These are phyloP conservation scores for Amphipyra berbera DNA, from an alignment of 2,888 invertebrate genomes.

Conservation along the genomic window DNA sequence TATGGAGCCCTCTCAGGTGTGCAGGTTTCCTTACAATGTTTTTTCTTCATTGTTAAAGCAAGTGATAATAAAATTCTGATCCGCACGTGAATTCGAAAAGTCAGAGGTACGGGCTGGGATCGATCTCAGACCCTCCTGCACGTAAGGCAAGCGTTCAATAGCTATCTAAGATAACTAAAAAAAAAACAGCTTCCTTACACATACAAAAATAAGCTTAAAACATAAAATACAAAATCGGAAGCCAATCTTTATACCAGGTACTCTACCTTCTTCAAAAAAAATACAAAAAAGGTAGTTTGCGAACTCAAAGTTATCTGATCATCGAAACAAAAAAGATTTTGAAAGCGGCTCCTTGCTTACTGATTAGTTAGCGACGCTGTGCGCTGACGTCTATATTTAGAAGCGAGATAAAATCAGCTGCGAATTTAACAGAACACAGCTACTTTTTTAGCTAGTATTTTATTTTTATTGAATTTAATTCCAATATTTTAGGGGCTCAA, in stretches of 20 bases:
- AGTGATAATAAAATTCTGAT: too few species aligned
- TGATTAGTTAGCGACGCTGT: constrained; percentile 73
- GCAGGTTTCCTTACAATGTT: too few species aligned
- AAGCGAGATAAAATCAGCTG: constrained; percentile 54
- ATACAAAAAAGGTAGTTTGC: constrained; percentile 81
- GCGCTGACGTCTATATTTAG: constrained; percentile 74
- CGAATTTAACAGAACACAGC: constrained; percentile 49
- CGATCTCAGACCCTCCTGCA: too few species aligned
- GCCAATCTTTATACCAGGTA: constrained; percentile 51
- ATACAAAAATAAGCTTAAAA: constrained; percentile 22
- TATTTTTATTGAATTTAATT: background rate
- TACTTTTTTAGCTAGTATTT: background rate
- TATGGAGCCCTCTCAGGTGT: too few species aligned
- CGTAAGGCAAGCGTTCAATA: too few species aligned
- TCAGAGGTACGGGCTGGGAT: too few species aligned
- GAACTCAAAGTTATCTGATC: constrained; percentile 83
- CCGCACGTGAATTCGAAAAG: too few species aligned
- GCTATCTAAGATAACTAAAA: constrained; percentile 25
- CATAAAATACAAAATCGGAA: constrained; percentile 55
- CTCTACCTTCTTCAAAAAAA: constrained; percentile 57
- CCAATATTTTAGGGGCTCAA: constrained; percentile 5
- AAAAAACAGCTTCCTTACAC: constrained; percentile 21
- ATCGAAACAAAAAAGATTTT: constrained; percentile 75
- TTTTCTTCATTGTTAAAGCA: too few species aligned
- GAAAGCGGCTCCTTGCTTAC: constrained; percentile 72